phyloP scores from a whole-genome alignment of 2,113 vertebrate species.

The Anser brachyrhynchus region DNA sequence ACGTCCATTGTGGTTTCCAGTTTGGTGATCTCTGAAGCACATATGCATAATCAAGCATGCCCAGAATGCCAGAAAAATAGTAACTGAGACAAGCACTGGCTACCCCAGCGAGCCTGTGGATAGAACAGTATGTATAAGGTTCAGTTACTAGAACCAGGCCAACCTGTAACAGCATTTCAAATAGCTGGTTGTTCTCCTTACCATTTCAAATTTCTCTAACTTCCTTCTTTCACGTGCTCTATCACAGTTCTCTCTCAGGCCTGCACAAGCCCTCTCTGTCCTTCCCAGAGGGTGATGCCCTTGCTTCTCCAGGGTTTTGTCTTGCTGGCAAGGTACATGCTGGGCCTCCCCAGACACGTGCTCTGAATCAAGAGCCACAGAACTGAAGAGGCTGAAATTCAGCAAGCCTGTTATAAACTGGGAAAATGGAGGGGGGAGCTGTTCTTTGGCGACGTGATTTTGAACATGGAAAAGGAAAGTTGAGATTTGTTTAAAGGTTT shows the following conservation, averaged over 20 bases:
- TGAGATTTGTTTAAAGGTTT: neutral
- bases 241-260: neutral
- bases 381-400: neutral
- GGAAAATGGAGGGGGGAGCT: neutral
- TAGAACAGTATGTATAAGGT: neutral
- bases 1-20: neutral
- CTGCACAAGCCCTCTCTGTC: neutral
- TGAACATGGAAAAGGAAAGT: neutral
- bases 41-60: neutral
- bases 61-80: neutral
- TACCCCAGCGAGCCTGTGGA: neutral
- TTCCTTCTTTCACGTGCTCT: neutral
- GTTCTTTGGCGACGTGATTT: rapidly evolving
- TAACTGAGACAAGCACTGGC: neutral
- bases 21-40: neutral
- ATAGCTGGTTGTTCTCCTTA: neutral
- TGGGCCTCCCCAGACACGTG: neutral
- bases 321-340: neutral
- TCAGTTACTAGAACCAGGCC: neutral
- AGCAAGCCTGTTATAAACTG: neutral
- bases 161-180: neutral
- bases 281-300: neutral
- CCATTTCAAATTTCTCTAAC: neutral
- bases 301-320: neutral
- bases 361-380: neutral